phyloP scores from a whole-genome alignment of 2,797 vertebrate genomes.

The Acanthurus lineatus region DNA sequence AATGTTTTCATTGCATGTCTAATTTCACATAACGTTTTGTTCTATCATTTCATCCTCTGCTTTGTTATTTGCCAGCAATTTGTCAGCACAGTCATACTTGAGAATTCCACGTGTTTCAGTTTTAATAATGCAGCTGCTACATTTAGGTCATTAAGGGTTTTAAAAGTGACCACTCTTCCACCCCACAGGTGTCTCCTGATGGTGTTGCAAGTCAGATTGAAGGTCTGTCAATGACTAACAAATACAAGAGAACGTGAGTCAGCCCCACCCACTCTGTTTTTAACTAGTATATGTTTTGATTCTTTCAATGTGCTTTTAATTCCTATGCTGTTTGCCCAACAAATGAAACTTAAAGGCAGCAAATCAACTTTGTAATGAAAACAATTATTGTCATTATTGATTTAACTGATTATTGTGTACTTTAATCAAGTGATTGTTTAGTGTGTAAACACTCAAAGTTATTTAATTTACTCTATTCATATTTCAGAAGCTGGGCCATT shows the following conservation, averaged over 20 bases:
- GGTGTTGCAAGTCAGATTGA: conserved; percentile 62
- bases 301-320: neutral
- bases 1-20: conserved; percentile 56
- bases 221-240: conserved; percentile 75
- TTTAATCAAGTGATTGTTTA: too few species aligned
- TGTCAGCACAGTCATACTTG: too few species aligned
- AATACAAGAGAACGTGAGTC: conserved; percentile 86
- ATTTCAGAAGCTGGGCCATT: too few species aligned
- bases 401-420: too few species aligned
- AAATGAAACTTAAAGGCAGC: too few species aligned
- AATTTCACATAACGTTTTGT: conserved; percentile 11
- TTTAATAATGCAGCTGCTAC: neutral
- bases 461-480: too few species aligned
- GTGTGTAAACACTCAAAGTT: too few species aligned
- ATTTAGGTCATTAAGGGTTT: neutral
- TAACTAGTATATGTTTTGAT: neutral
- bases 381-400: too few species aligned
- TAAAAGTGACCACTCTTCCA: neutral
- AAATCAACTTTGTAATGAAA: too few species aligned
- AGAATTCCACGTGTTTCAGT: neutral
- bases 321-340: neutral
- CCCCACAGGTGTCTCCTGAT: conserved; percentile 71
- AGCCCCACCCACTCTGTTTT: neutral
- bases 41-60: conserved; percentile 29
- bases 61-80: neutral